phyloP scores from a whole-genome alignment of 2,113 vertebrate genomes.

The Menura novaehollandiae region DNA sequence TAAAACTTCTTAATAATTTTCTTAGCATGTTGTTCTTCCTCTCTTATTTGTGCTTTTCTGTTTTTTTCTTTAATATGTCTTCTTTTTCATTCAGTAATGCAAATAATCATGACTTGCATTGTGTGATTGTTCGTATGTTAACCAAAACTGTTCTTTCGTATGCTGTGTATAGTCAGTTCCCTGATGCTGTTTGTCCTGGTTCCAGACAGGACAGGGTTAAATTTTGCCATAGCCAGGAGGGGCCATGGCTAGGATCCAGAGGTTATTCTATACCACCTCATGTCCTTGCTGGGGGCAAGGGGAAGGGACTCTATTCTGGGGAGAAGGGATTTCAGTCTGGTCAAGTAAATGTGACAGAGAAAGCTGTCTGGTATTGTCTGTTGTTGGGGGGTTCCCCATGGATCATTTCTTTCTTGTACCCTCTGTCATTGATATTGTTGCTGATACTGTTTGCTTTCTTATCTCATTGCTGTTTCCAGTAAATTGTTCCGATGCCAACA shows the following conservation, averaged over 20 bases:
- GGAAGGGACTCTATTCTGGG: neutral
- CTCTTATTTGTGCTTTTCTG: neutral
- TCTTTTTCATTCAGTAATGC: neutral
- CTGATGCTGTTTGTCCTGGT: neutral
- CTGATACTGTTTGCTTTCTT: neutral
- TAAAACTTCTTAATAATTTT: neutral
- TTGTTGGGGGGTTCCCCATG: too few species aligned
- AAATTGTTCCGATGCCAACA: neutral
- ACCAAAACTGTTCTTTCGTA: neutral
- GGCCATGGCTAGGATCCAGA: neutral
- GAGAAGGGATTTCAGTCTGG: neutral
- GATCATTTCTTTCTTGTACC: neutral
- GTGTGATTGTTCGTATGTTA: neutral
- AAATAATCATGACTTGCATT: neutral
- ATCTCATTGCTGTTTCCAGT: neutral
- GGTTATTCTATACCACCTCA: neutral
- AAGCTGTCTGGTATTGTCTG: neutral
- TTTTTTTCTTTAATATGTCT: neutral
- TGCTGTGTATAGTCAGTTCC: neutral
- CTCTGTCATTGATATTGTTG: neutral
- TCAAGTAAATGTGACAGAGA: neutral
- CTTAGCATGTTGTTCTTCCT: neutral
- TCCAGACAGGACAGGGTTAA: neutral
- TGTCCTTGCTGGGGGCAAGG: accelerated
- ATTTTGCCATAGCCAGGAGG: neutral